phyloP scores from a whole-genome alignment of 2,113 vertebrate genomes.

The rat (Rattus norvegicus) region GRCr8 NC_086025.1:52044501-52045000 shows the following conservation, averaged over 20 bases:
- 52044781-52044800: slow-evolving; percentile 46
- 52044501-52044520: slow-evolving; percentile 14
- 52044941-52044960: neutral
- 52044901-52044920: neutral
- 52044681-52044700: neutral
- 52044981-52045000: neutral
- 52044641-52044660: slow-evolving; percentile 17
- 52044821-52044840: slow-evolving; percentile 49
- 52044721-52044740: slow-evolving; percentile 20
- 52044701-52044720: slow-evolving; percentile 9
- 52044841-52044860: slow-evolving; percentile 14
- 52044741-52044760: neutral
- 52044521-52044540: slow-evolving; percentile 44
- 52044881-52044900: neutral
- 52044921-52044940: neutral
- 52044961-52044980: neutral
- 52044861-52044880: slow-evolving; percentile 56
- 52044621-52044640: slow-evolving; percentile 34
- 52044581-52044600: slow-evolving; percentile 9
- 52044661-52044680: slow-evolving; percentile 6
- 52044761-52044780: slow-evolving; percentile 32
- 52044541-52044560: slow-evolving; percentile 36
- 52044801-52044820: neutral
- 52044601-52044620: neutral
- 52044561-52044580: slow-evolving; percentile 35